Percentiles rank a stretch among this genome's conserved stretches.
Conservation (phyloP, 2,113 vertebrate genomes). For the Carassius carassius region DNA sequence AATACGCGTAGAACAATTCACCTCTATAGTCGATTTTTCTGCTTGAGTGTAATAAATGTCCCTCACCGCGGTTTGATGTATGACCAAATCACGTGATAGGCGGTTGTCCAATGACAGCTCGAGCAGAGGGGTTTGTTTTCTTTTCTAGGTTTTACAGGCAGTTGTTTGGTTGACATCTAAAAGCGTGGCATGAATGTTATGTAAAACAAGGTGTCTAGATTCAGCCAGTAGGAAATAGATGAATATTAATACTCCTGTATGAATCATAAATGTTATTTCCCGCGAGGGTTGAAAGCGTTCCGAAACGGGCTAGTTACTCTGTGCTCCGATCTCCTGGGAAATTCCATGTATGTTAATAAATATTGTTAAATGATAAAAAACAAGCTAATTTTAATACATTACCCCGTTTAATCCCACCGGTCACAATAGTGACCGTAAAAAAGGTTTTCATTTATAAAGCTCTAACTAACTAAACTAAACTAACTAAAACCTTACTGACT, state of each 20-base stretch:
- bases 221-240: not conserved
- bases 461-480: too few species aligned
- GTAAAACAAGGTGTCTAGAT: not conserved
- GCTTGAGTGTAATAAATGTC: not conserved
- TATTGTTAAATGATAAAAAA: not conserved
- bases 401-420: too few species aligned
- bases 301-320: not conserved
- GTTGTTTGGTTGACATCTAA: conserved; percentile 8
- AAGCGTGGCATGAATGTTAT: conserved; percentile 36
- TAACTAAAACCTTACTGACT: too few species aligned
- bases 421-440: too few species aligned
- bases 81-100: not conserved
- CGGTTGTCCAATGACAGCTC: not conserved
- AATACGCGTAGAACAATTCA: not conserved
- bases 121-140: not conserved
- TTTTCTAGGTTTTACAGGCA: not conserved
- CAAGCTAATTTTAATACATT: not conserved
- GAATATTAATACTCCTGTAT: not conserved
- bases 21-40: not conserved
- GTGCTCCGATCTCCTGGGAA: not conserved
- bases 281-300: not conserved
- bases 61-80: not conserved
- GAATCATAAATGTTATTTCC: conserved; percentile 20
- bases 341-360: not conserved
- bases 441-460: too few species aligned